Conservation (phyloP, 2,797 vertebrate species). For the Diceros bicornis region DNA sequence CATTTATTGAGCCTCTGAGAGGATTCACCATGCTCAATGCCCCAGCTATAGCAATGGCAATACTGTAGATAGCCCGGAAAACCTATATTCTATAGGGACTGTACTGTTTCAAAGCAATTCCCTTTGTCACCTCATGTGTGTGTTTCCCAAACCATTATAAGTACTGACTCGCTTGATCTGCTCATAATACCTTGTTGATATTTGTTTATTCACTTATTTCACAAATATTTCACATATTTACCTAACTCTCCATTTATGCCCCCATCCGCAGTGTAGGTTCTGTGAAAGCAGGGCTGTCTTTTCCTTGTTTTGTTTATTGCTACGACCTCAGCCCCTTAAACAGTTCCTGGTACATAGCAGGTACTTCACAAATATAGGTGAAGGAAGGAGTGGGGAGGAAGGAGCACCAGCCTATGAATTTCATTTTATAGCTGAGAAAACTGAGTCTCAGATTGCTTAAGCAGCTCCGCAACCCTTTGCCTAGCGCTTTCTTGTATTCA, state of each 20-base stretch:
- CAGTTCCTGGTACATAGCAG: not conserved
- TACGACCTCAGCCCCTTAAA: not conserved
- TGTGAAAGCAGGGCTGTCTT: not conserved
- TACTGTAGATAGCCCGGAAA: not conserved
- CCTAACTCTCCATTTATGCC: not conserved
- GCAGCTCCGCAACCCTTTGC: not conserved
- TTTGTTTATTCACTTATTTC: not conserved
- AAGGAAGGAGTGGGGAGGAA: not conserved
- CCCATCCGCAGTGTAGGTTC: not conserved
- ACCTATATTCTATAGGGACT: not conserved
- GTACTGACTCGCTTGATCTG: not conserved
- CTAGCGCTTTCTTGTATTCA: not conserved
- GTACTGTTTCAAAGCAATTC: not conserved
- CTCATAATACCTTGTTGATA: not conserved
- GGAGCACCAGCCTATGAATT: not conserved
- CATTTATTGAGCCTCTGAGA: not conserved
- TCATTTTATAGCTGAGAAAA: not conserved
- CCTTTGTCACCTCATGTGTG: not conserved
- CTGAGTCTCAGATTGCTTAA: not conserved
- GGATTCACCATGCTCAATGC: not conserved
- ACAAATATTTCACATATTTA: not conserved
- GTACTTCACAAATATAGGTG: not conserved
- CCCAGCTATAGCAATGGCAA: not conserved
- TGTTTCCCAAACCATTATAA: not conserved
- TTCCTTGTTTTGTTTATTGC: not conserved